Percentiles rank a stretch among this genome's conserved stretches.
These are phyloP conservation scores for Drosophila paracracens DNA, from an alignment of 2,888 invertebrate species.

Conservation along the genomic window DNA sequence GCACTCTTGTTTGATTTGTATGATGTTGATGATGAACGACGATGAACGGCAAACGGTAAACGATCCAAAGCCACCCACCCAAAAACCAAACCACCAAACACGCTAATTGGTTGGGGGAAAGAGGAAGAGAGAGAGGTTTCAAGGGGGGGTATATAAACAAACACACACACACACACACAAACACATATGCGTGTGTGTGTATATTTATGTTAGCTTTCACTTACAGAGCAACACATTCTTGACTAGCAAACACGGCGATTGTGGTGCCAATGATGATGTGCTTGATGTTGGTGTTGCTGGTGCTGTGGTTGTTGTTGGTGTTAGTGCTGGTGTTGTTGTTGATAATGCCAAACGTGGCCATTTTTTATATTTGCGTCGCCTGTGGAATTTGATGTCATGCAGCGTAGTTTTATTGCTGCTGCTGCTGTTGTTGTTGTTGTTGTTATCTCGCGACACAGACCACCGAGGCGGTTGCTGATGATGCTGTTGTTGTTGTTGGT, in stretches of 20 bases:
- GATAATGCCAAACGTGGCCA: slow-evolving; percentile 72
- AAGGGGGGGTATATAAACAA: neutral
- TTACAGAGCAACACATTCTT: slow-evolving; percentile 82
- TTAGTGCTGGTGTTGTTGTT: slow-evolving; percentile 34
- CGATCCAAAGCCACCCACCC: slow-evolving; percentile 37
- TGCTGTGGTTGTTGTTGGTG: slow-evolving; percentile 4
- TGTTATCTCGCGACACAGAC: slow-evolving; percentile 54
- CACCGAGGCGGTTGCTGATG: slow-evolving; percentile 40
- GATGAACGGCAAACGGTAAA: slow-evolving; percentile 30
- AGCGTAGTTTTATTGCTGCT: slow-evolving; percentile 49
- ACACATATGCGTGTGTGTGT: slow-evolving; percentile 1
- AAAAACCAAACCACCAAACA: slow-evolving; percentile 5
- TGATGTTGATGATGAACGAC: slow-evolving; percentile 20
- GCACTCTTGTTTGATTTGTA: slow-evolving; percentile 40
- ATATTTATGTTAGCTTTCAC: slow-evolving; percentile 62
- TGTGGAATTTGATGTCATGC: slow-evolving; percentile 76
- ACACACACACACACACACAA: neutral
- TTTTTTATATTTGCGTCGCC: slow-evolving; percentile 75
- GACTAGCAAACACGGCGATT: slow-evolving; percentile 68
- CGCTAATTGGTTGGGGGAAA: slow-evolving; percentile 2
- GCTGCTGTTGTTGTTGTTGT: slow-evolving; percentile 41
- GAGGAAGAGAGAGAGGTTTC: neutral
- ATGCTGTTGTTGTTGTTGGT: slow-evolving; percentile 9
- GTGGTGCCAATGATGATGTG: slow-evolving; percentile 39
- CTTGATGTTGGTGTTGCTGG: slow-evolving; percentile 16